These are phyloP conservation scores for Parazoanthus atlanticus DNA, from an alignment of 92 coral and sea anemone species.

Conservation along the genomic window DNA sequence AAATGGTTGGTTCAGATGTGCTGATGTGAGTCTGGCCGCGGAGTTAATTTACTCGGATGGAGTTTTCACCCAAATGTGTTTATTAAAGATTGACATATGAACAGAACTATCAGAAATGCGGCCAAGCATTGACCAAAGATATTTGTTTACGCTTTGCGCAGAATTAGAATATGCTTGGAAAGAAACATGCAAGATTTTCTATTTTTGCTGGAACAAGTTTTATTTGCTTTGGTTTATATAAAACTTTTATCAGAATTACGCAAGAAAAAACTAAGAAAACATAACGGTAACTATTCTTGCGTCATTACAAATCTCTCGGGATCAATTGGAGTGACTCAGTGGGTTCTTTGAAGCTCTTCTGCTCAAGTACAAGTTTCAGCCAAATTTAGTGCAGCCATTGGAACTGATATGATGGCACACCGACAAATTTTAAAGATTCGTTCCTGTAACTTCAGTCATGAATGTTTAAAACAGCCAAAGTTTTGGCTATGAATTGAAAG, in stretches of 20 bases:
- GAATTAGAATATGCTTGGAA: neutral
- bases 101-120: neutral
- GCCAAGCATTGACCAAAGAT: neutral
- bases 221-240: neutral
- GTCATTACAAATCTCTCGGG: neutral
- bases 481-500: neutral
- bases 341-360: neutral
- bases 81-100: neutral
- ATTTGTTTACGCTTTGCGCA: neutral
- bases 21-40: slow-evolving; percentile 2
- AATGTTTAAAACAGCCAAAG: neutral
- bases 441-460: neutral
- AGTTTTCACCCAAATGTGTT: neutral
- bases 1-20: slow-evolving; percentile 41
- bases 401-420: neutral
- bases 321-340: neutral
- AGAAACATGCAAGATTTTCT: neutral
- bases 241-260: no score
- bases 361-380: neutral
- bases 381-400: neutral
- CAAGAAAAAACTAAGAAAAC: neutral
- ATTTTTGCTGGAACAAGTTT: neutral
- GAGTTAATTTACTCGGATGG: neutral
- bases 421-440: slow-evolving; percentile 1
- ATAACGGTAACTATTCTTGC: neutral